Conservation (phyloP, 2,888 invertebrate species). For the Calliopum simillimum region DNA sequence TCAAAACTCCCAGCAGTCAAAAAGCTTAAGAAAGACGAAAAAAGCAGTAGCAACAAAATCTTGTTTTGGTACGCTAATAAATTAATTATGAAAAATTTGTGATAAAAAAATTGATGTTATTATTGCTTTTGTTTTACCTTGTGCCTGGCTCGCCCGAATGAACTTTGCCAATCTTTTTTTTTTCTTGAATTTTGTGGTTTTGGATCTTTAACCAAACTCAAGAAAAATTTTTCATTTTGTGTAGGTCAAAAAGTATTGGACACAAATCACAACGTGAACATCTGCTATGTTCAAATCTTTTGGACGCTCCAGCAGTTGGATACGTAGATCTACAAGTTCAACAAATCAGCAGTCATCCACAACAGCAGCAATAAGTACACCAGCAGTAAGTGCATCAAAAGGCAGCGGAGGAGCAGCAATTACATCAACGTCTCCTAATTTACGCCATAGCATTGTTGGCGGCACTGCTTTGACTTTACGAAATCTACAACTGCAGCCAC, state of each 20-base stretch:
- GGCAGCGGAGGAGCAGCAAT: background rate
- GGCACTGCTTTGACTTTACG: background rate
- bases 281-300: constrained; percentile 56
- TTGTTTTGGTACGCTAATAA: no score
- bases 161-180: background rate
- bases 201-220: no score
- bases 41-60: no score
- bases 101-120: constrained; percentile 2
- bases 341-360: background rate
- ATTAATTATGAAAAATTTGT: no score
- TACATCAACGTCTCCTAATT: no score
- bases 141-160: background rate
- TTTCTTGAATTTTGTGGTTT: no score
- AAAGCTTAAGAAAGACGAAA: no score
- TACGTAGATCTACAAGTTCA: constrained; percentile 44
- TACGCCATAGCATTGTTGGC: background rate
- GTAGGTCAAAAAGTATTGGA: no score
- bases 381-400: background rate
- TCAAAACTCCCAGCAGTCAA: no score
- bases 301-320: constrained; percentile 48
- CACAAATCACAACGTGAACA: constrained; percentile 5
- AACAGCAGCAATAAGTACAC: constrained; percentile 19
- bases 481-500: background rate
- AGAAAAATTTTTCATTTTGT: no score
- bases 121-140: no score